These are phyloP conservation scores for Oxyruncus cristatus DNA, from an alignment of 2,113 vertebrate genomes.

Conservation along the genomic window DNA sequence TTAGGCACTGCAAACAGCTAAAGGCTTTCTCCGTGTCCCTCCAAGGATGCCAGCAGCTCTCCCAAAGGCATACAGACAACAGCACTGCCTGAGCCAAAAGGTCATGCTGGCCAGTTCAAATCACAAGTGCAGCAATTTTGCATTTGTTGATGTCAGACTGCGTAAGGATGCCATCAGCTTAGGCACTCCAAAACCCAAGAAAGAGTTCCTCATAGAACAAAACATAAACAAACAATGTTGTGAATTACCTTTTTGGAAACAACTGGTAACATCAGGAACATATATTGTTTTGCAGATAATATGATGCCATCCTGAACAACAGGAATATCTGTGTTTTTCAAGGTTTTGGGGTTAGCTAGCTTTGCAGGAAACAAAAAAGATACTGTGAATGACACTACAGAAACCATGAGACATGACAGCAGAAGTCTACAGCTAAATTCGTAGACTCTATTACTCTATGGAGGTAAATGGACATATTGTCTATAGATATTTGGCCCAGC, in stretches of 20 bases:
- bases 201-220: background rate
- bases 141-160: background rate
- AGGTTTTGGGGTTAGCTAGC: background rate
- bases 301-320: background rate
- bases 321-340: background rate
- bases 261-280: background rate
- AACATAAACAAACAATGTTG: background rate
- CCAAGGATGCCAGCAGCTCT: background rate
- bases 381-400: background rate
- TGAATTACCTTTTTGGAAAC: background rate
- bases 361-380: background rate
- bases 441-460: background rate
- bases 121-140: background rate
- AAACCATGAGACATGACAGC: background rate
- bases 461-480: background rate
- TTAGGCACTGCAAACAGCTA: background rate
- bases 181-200: background rate
- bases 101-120: background rate
- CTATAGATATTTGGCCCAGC: background rate
- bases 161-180: background rate
- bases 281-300: background rate
- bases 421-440: background rate
- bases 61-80: background rate
- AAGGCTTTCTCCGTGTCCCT: background rate
- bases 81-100: background rate